Percentiles rank a stretch among this genome's conserved stretches.
Evolutionary conservation across 2,888 invertebrate genomes (phyloP).

Genomic region (Taphrorychus bicolor): DNA sequence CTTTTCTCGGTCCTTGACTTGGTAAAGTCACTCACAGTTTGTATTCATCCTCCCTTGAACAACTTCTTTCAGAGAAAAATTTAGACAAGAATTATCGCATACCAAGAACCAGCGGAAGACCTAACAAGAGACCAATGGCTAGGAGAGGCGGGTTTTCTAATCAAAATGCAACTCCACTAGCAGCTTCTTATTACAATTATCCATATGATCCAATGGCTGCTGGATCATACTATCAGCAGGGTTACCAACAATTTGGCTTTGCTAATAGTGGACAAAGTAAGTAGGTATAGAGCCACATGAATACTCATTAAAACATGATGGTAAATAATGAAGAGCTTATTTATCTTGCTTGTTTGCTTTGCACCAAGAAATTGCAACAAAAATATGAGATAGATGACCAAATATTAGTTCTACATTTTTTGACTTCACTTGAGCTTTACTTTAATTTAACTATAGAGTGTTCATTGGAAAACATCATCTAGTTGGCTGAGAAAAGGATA

Average conservation of each 20-base stretch:
- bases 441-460: too few species aligned
- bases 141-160: constrained; percentile 6
- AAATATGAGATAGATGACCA: too few species aligned
- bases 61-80: constrained; percentile 42
- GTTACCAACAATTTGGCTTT: constrained; percentile 15
- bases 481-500: too few species aligned
- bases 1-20: too few species aligned
- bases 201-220: constrained; percentile 35
- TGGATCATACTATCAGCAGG: constrained; percentile 40
- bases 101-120: constrained; percentile 42
- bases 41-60: background rate
- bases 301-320: background rate
- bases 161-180: constrained; percentile 38
- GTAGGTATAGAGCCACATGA: too few species aligned
- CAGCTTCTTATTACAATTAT: constrained; percentile 48
- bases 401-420: too few species aligned
- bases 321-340: too few species aligned
- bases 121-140: constrained; percentile 11
- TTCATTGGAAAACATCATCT: too few species aligned
- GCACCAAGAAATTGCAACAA: too few species aligned
- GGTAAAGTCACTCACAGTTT: background rate
- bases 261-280: background rate
- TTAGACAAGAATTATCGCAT: constrained; percentile 45
- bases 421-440: too few species aligned
- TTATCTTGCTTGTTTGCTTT: too few species aligned